Evolutionary conservation across 2,888 invertebrate species (phyloP), one percentile per base, ranked within the genome.

Genomic region (Gortyna flavago): DNA sequence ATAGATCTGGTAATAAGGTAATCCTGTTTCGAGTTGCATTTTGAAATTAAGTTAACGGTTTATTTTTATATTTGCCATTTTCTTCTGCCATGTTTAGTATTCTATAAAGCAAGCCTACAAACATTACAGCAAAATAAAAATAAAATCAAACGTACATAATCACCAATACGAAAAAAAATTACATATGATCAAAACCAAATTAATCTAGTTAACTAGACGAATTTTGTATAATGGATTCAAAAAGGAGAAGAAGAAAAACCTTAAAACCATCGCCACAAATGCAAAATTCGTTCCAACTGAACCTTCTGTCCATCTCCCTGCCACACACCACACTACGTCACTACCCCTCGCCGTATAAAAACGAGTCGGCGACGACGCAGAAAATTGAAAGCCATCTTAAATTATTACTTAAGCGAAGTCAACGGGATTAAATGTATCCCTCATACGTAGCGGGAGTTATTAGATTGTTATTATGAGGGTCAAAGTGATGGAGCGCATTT

Each of bases 311-410:
- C 0, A 25, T n/a, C 18, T 38, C 1, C 8, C 48, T 51, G n/a
- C 0, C 1, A 6, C 18, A 8, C 59, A 9, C 0, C 57, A 44
- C 59, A n/a, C 62, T 61, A 72, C 77, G 72, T 77, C 81, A 79
- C 78, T 64, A 25, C 61, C 41, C 21, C 72, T 21, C 48, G 72
- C 65, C 65, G 67, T 64, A 85, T 64, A 77, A 75, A 84, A 70
- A 67, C 44, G 68, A 38, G 73, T 67, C 64, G 61, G 75, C 67
- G 81, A 48, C 75, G 81, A 79, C 84, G 81, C 85, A 81, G 79
- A 85, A 85, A 85, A 85, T 85, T 86, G 77, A 73, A 76, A 66
- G 81, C 71, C 80, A 44, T 75, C 81, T 79, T 86, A 79, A 81
- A 81, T 79, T 73, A 85, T 84, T 74, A 86, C 61, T 77, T 75